Evolutionary conservation across 2,797 vertebrate species (phyloP).

Genomic region (Neosalanx taihuensis): DNA sequence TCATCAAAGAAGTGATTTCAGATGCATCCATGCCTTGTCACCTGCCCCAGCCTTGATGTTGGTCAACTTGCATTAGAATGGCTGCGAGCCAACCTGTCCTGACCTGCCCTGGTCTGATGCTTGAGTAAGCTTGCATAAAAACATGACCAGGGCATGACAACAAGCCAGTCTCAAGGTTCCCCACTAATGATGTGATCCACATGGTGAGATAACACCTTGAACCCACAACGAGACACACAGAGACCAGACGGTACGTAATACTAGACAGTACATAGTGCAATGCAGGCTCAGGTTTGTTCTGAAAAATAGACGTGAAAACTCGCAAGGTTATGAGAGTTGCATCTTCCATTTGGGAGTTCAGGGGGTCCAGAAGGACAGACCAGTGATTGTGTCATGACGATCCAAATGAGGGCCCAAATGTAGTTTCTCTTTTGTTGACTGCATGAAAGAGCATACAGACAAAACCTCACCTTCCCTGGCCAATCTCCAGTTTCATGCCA

Average conservation of each 20-base stretch:
- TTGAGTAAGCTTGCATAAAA: neutral
- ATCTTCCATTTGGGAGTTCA: slow-evolving; percentile 20
- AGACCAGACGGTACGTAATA: slow-evolving; percentile 16
- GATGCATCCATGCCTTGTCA: too few relatives aligned
- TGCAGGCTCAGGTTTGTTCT: slow-evolving; percentile 47
- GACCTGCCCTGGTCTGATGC: neutral
- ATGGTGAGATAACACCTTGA: neutral
- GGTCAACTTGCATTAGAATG: too few relatives aligned
- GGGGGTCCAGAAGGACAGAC: neutral
- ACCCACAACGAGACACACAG: neutral
- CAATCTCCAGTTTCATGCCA: slow-evolving; percentile 44
- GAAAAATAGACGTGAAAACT: slow-evolving; percentile 35
- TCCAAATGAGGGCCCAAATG: neutral
- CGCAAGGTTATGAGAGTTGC: slow-evolving; percentile 33
- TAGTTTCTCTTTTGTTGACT: neutral
- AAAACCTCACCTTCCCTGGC: neutral
- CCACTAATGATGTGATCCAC: neutral
- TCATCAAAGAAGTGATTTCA: too few relatives aligned
- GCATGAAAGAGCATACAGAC: neutral
- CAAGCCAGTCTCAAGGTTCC: neutral
- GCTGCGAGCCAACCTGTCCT: neutral
- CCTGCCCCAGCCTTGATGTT: too few relatives aligned
- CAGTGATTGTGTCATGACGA: neutral
- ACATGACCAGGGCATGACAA: neutral
- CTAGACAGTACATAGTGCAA: slow-evolving; percentile 22